Evolutionary conservation across 2,888 invertebrate genomes (phyloP).

Genomic region (Mycalesis mineus): DNA sequence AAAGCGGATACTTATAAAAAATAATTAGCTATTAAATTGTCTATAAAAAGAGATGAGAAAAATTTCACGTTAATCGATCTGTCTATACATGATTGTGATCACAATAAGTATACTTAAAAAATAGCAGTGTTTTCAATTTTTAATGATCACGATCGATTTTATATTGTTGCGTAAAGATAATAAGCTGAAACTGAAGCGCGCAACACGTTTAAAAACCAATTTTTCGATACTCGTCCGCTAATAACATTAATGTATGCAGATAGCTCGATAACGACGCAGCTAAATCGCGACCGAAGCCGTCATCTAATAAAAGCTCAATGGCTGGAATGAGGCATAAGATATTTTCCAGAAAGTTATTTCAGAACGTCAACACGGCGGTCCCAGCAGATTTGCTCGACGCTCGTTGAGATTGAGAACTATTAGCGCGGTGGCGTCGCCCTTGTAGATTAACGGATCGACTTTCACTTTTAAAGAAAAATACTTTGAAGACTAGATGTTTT

Average conservation of each 20-base stretch:
- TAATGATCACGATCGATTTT: too few relatives aligned
- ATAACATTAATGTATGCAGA: conserved; percentile 12
- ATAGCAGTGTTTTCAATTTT: too few relatives aligned
- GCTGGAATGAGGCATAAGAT: conserved; percentile 22
- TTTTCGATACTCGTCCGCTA: not conserved
- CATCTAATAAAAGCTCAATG: conserved; percentile 33
- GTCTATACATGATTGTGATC: too few relatives aligned
- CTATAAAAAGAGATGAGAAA: too few relatives aligned
- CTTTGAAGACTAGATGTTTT: conserved; percentile 16
- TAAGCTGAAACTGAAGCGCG: too few relatives aligned
- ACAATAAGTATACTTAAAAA: too few relatives aligned
- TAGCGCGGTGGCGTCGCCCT: conserved; percentile 42
- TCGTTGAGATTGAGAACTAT: conserved; percentile 52
- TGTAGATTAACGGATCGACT: conserved; percentile 39
- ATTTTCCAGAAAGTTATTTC: conserved; percentile 32
- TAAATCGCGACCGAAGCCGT: conserved; percentile 22
- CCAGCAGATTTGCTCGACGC: conserved; percentile 44
- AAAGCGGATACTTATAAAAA: too few relatives aligned
- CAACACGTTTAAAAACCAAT: too few relatives aligned
- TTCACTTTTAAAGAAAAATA: conserved; percentile 28
- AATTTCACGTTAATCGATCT: too few relatives aligned
- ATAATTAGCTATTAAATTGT: too few relatives aligned
- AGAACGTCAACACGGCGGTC: conserved; percentile 30
- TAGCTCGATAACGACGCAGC: conserved; percentile 22
- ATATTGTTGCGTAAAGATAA: too few relatives aligned